Evolutionary conservation across 2,888 invertebrate species (phyloP).

Genomic region (Rhorus exstirpatorius): DNA sequence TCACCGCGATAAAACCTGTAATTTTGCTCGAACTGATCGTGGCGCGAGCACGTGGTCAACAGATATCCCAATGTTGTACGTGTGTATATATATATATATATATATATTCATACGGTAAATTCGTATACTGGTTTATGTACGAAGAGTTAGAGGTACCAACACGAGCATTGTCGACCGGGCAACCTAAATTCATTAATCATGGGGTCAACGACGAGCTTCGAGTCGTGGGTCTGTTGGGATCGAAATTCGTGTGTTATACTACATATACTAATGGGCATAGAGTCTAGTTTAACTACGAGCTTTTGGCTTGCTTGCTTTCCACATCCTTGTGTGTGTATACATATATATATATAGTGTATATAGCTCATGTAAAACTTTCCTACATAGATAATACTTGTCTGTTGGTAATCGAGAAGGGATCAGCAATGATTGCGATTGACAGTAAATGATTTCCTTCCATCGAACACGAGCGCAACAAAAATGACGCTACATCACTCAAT

Average conservation of each 20-base stretch:
- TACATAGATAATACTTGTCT: constrained; percentile 55
- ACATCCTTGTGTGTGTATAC: constrained; percentile 13
- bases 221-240: constrained; percentile 53
- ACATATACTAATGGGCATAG: constrained; percentile 38
- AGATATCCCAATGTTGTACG: constrained; percentile 46
- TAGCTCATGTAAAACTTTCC: constrained; percentile 6
- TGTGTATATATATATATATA: constrained; percentile 31
- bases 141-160: constrained; percentile 46
- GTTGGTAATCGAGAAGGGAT: constrained; percentile 58
- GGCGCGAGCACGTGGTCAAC: constrained; percentile 50
- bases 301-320: constrained; percentile 38
- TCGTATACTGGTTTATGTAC: constrained; percentile 31
- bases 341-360: constrained; percentile 5
- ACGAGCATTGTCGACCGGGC: constrained; percentile 58
- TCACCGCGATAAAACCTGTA: constrained; percentile 52
- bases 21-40: constrained; percentile 53
- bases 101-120: constrained; percentile 33
- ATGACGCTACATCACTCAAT: constrained; percentile 25
- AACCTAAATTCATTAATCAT: constrained; percentile 70
- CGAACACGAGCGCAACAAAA: constrained; percentile 38
- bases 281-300: constrained; percentile 50
- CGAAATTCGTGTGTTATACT: constrained; percentile 53
- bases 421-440: constrained; percentile 68
- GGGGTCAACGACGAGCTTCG: constrained; percentile 62
- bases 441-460: constrained; percentile 65